Conservation (phyloP, 2,888 invertebrate species). For the Carabus problematicus region DNA sequence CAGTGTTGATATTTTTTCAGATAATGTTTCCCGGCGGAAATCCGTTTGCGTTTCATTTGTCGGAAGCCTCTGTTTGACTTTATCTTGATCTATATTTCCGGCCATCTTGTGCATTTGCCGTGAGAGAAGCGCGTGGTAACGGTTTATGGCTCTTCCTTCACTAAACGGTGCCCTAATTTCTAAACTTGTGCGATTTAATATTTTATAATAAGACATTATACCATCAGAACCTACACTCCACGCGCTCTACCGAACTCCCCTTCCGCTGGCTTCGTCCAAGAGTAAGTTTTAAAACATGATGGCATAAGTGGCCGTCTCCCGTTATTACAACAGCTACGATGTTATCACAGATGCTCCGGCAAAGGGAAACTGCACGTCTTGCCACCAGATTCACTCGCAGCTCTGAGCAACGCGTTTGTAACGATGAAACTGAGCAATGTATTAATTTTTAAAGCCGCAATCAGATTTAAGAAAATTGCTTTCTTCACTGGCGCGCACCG, state of each 20-base stretch:
- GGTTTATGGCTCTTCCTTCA: slow-evolving; percentile 20
- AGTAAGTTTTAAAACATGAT: slow-evolving; percentile 4
- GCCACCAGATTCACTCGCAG: neutral
- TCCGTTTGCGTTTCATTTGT: slow-evolving; percentile 35
- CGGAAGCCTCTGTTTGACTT: slow-evolving; percentile 11
- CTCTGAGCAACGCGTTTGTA: slow-evolving; percentile 1
- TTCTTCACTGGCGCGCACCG: slow-evolving; percentile 41
- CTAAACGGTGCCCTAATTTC: slow-evolving; percentile 28
- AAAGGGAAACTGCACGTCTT: neutral
- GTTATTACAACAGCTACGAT: no score
- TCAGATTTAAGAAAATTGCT: slow-evolving; percentile 43
- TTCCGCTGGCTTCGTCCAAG: neutral
- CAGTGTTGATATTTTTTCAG: slow-evolving; percentile 34
- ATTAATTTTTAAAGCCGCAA: slow-evolving; percentile 43
- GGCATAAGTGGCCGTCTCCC: neutral
- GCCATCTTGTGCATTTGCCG: slow-evolving; percentile 25
- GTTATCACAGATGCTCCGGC: no score
- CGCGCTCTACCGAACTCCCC: neutral
- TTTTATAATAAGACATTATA: slow-evolving; percentile 29
- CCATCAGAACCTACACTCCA: neutral
- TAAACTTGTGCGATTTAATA: slow-evolving; percentile 30
- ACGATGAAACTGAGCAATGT: slow-evolving; percentile 36
- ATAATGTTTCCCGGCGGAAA: slow-evolving; percentile 37
- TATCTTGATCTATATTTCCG: slow-evolving; percentile 13
- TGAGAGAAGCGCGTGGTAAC: neutral